Evolutionary conservation across 53 echinoderm and acorn worm genomes (phyloP).

Genomic region (Echinometra lucunter): DNA sequence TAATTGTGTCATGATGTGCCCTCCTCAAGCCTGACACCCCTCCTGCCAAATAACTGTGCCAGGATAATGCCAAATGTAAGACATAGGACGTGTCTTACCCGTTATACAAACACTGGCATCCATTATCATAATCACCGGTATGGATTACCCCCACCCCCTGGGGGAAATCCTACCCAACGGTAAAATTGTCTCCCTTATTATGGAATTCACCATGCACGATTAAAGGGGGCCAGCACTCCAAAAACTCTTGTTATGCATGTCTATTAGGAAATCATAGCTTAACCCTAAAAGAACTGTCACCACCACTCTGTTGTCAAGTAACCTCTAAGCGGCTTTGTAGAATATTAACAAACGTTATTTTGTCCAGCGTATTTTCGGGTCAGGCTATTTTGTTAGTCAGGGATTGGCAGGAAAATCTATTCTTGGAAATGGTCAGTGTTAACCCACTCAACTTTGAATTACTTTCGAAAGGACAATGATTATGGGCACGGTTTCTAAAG

Average conservation of each 20-base stretch:
- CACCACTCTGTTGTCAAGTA: background rate
- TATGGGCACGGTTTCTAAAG: too few species aligned
- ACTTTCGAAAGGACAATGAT: background rate
- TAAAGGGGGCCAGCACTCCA: background rate
- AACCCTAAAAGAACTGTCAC: background rate
- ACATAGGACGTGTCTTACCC: slow-evolving; percentile 22
- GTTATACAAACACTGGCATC: slow-evolving; percentile 21
- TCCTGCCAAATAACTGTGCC: slow-evolving; percentile 11
- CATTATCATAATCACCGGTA: slow-evolving; percentile 17
- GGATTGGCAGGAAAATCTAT: background rate
- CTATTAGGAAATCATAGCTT: background rate
- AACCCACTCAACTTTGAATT: background rate
- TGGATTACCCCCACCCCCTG: background rate
- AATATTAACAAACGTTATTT: slow-evolving; percentile 3
- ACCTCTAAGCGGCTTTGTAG: background rate
- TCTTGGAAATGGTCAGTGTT: too few species aligned
- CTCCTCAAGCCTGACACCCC: background rate
- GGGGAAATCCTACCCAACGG: slow-evolving; percentile 6
- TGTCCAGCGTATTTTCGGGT: background rate
- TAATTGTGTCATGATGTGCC: slow-evolving; percentile 26
- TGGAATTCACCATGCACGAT: background rate
- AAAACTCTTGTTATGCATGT: background rate
- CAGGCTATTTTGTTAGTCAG: background rate
- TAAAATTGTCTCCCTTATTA: slow-evolving; percentile 40
- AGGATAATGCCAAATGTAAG: slow-evolving; percentile 16